Evolutionary conservation across 2,797 vertebrate species (phyloP).

Genomic region (Falco columbarius): DNA sequence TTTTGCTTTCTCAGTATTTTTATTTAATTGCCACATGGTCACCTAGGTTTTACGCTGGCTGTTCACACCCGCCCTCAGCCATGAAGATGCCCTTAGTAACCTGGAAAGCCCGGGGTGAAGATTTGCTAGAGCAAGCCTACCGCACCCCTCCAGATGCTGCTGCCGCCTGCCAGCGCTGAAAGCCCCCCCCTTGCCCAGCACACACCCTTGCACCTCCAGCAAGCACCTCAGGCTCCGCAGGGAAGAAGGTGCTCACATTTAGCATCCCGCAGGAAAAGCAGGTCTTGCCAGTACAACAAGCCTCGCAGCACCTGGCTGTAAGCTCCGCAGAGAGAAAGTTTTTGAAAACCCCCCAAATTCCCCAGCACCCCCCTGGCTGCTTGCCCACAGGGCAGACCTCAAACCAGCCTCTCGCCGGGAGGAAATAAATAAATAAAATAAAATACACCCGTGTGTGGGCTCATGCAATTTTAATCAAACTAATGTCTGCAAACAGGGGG

Average conservation of each 20-base stretch:
- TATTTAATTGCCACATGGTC: neutral
- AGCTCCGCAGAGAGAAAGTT: neutral
- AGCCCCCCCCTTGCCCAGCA: neutral
- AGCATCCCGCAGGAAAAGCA: slow-evolving; percentile 28
- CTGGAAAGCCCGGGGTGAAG: neutral
- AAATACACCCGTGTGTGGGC: neutral
- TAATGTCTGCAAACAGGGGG: slow-evolving; percentile 53
- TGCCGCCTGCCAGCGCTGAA: neutral
- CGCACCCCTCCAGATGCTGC: neutral
- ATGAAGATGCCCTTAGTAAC: fast-evolving
- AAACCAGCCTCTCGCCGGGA: neutral
- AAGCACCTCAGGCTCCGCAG: neutral
- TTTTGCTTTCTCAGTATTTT: neutral
- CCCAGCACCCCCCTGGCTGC: neutral
- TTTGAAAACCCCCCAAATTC: neutral
- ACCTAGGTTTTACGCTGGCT: neutral
- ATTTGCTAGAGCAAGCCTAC: neutral
- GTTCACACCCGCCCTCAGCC: neutral
- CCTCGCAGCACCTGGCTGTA: neutral
- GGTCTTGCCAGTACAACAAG: slow-evolving; percentile 32
- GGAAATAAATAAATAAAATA: slow-evolving; percentile 43
- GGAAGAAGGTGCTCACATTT: neutral
- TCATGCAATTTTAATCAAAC: slow-evolving; percentile 71
- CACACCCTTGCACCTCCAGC: neutral
- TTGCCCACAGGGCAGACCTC: neutral